These are phyloP conservation scores for Plemyria rubiginata DNA, from an alignment of 2,888 invertebrate species.

Conservation along the genomic window DNA sequence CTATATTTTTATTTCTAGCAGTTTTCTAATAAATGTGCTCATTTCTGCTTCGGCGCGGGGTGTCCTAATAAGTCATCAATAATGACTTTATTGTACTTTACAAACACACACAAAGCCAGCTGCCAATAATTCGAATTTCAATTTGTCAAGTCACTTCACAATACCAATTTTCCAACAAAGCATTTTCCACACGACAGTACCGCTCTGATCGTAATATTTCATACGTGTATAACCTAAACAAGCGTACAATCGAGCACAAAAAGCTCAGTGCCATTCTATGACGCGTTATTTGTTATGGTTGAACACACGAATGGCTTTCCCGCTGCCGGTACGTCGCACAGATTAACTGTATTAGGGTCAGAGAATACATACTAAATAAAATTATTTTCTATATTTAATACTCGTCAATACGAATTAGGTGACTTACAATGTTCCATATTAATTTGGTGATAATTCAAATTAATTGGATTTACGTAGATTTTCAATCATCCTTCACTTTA, in stretches of 20 bases:
- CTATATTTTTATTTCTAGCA: too few relatives aligned
- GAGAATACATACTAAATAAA: slow-evolving; percentile 13
- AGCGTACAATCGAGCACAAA: slow-evolving; percentile 43
- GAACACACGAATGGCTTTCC: slow-evolving; percentile 11
- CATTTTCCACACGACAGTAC: slow-evolving; percentile 40
- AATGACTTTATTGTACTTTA: slow-evolving; percentile 10
- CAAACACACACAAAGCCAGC: slow-evolving; percentile 16
- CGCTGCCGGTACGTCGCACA: slow-evolving; percentile 7
- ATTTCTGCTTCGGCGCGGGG: neutral
- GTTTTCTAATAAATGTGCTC: too few relatives aligned
- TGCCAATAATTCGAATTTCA: slow-evolving; percentile 40
- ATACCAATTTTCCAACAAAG: slow-evolving; percentile 40
- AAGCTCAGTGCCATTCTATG: slow-evolving; percentile 33
- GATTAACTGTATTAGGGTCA: slow-evolving; percentile 9
- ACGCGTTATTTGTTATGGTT: slow-evolving; percentile 33
- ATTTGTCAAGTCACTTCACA: slow-evolving; percentile 43
- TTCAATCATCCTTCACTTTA: too few relatives aligned
- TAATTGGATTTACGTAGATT: too few relatives aligned
- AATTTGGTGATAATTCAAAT: too few relatives aligned
- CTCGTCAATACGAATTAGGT: neutral
- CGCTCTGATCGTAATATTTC: slow-evolving; percentile 49
- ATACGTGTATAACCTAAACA: slow-evolving; percentile 45
- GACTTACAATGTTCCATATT: neutral
- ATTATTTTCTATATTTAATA: slow-evolving; percentile 2
- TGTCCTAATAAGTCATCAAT: slow-evolving; percentile 11